Evolutionary conservation across 2,797 vertebrate species (phyloP), one percentile per base, ranked within the genome.

Genomic region (Phataginus tetradactyla): DNA sequence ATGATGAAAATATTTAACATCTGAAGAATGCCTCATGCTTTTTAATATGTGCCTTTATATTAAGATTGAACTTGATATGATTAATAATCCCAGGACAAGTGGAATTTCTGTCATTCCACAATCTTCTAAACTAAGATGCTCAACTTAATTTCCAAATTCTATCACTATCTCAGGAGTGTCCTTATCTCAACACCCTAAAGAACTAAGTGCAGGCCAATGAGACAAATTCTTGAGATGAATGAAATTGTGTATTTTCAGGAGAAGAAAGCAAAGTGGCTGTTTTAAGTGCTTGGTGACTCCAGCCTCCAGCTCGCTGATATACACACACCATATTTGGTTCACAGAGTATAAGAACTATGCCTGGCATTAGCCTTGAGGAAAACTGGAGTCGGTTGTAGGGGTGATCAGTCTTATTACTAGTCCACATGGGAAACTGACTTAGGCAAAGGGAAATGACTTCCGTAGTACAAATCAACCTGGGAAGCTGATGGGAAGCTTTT

Each of bases 381-480:
- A 91, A 72, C 7, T 23, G 15, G 42, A 64, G 32, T 68, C 27
- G 25, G 12, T 39, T 55, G 32, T 1, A 68, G 75, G 39, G 51
- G 45, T 15, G 5, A 45, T 25, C 42, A 45, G 11, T 53, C 59
- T 88, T 39, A 14, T 64, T 51, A 51, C 53, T 81, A 90, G 63
- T 63, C 27, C 53, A 93, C 25, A 42, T 0, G 78, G 13, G 75
- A 94, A 95, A 91, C 3, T 59, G 23, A 45, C 18, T 42, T 2
- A 66, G 34, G 85, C 86, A 80, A 94, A 96, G 71, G 11, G 68
- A 51, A 86, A 78, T 8, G 5, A 29, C 88, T 86, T 93, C 63
- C 87, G 63, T 37, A 55, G 15, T 45, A 27, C 23, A 71, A 5
- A 71, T 93, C 49, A 66, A 63, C 77, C 75, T 72, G 57, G 11